phyloP scores from a whole-genome alignment of 2,113 vertebrate genomes.

The Urocolius indicus region DNA sequence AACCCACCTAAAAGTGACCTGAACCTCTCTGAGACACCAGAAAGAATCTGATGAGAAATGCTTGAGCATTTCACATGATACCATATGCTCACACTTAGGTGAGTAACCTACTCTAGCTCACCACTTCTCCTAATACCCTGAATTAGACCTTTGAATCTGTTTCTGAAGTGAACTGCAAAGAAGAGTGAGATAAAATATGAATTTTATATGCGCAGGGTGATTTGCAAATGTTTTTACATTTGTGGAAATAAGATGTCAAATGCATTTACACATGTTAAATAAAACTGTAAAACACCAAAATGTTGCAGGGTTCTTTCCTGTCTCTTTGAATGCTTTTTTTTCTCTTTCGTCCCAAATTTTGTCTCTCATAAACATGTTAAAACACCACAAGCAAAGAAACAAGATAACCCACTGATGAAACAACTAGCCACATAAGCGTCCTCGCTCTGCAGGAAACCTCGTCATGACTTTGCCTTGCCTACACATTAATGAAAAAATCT shows the following conservation, averaged over 20 bases:
- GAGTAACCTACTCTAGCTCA: not conserved
- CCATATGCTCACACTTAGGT: not conserved
- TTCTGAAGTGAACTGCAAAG: not conserved
- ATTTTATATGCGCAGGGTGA: not conserved
- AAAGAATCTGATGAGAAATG: not conserved
- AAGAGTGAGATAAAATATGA: not conserved
- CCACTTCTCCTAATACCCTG: not conserved
- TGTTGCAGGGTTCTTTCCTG: not conserved
- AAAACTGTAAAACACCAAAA: not conserved
- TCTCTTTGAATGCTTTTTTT: not conserved
- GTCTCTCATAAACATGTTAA: constrained; percentile 17
- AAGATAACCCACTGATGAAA: constrained; percentile 49
- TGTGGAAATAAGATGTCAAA: not conserved
- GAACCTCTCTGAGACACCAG: not conserved
- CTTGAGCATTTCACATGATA: not conserved
- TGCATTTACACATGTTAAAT: not conserved
- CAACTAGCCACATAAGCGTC: not conserved
- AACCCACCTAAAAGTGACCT: not conserved
- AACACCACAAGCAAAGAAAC: constrained; percentile 11
- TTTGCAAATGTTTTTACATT: not conserved
- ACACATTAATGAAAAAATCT: constrained; percentile 67
- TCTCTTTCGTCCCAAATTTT: not conserved
- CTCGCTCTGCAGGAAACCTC: constrained; percentile 53
- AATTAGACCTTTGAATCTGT: too few species aligned
- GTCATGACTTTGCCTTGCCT: constrained; percentile 29